Base-by-base conservation (phyloP, 2,888 invertebrate species). In the Ephialtes manifestator region DNA sequence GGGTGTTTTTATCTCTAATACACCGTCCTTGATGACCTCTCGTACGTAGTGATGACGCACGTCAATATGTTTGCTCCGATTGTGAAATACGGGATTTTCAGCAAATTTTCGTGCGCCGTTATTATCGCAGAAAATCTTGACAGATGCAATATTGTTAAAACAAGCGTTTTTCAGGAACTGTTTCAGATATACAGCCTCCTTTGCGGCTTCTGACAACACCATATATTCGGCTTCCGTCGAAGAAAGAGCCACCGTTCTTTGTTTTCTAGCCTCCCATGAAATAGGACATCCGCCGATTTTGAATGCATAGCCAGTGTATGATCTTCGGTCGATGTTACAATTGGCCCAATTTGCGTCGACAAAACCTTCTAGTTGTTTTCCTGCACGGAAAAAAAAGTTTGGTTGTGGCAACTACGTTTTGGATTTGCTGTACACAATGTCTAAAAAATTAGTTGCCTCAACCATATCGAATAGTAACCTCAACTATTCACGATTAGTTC, bases 271-370 rank as follows among this genome's bases (percentile, higher is more conserved):
- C 15, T 75, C 72, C 80, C 80, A 84, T 1, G 75, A 68, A 7
- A 84, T 65, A 13, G 58, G 53, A 13, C 28, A 18, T 11, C 71
- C 75, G 4, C 28, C 72, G 10, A 75, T 51, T 3, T 4, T 24
- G 31, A 80, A 80, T 1, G n/a, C 31, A 53, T 58, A 84, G 4
- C 79, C 83, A n/a, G 83, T 83, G 68, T 78, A 83, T 4, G 76
- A 74, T n/a, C 13, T 53, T 31, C 71, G 11, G 31, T 75, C 82
- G n/a, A 43, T 39, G 10, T 31, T n/a, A 20, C 79, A 67, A 63
- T 70, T 67, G 0, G 48, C 85, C 74, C 85, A 81, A 24, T 85
- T 70, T 10, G 82, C 82, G 48, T 82, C 79, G 11, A 65, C 78
- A 46, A 43, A 79, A 0, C 71, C 65, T 53, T 72, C 39, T 11